Conservation (phyloP, 2,888 invertebrate species). For the Cancer borealis region DNA sequence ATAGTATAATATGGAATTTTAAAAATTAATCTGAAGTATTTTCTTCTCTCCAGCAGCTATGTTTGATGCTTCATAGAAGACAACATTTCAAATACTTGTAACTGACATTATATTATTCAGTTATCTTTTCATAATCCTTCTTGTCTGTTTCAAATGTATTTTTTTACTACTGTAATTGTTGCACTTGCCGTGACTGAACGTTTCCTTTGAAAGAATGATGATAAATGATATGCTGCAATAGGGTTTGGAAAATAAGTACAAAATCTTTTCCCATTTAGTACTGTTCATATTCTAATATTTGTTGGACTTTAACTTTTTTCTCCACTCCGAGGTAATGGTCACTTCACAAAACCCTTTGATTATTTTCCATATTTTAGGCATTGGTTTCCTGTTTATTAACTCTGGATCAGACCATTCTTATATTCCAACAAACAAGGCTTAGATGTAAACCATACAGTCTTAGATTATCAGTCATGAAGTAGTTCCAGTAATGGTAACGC, state of each 20-base stretch:
- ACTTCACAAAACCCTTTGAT: background rate
- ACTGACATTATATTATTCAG: background rate
- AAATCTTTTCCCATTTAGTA: background rate
- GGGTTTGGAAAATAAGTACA: constrained; percentile 12
- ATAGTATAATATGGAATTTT: background rate
- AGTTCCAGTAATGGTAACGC: background rate
- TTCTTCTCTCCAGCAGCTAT: background rate
- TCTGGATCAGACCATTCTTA: background rate
- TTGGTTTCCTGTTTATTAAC: background rate
- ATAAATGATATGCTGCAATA: background rate
- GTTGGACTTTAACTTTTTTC: background rate
- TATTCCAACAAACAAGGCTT: background rate
- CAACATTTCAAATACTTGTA: background rate
- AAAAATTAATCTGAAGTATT: background rate
- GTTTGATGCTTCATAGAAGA: background rate
- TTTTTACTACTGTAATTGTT: background rate
- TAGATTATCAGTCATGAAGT: background rate
- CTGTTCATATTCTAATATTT: background rate
- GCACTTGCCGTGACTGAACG: background rate
- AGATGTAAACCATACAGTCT: constrained; percentile 13
- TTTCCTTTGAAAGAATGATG: background rate
- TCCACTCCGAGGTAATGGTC: background rate
- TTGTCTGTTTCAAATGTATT: background rate
- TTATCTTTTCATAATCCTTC: background rate
- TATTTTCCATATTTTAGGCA: background rate